Evolutionary conservation across 1,140 invertebrate genomes (phyloP).

Genomic region (Drosophila leontia): DNA sequence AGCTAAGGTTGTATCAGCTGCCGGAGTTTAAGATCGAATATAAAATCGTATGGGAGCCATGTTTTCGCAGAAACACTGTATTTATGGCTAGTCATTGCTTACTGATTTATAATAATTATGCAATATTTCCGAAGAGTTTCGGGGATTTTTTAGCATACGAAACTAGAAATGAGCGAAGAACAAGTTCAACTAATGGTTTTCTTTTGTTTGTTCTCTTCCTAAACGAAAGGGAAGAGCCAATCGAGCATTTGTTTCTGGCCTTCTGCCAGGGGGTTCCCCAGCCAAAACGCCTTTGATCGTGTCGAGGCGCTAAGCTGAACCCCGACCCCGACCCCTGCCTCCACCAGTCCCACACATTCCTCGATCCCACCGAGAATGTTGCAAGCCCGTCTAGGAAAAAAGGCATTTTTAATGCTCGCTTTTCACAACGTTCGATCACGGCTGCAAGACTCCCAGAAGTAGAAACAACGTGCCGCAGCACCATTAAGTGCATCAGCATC

Average conservation of each 20-base stretch:
- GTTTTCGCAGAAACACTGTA: constrained; percentile 13
- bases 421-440: constrained; percentile 78
- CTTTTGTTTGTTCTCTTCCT: constrained; percentile 37
- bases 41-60: constrained; percentile 4
- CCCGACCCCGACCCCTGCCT: constrained; percentile 5
- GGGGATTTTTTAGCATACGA: constrained; percentile 43
- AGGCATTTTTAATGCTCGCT: constrained; percentile 71
- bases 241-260: constrained; percentile 26
- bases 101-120: constrained; percentile 55
- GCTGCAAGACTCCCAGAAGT: constrained; percentile 48
- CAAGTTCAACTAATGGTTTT: constrained; percentile 54
- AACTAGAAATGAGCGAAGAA: constrained; percentile 39
- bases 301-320: constrained; percentile 18
- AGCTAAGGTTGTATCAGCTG: constrained; percentile 11
- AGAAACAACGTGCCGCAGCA: constrained; percentile 57
- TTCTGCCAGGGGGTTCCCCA: constrained; percentile 34
- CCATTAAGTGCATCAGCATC: constrained; percentile 75
- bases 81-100: constrained; percentile 44
- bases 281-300: background rate
- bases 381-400: constrained; percentile 47
- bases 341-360: constrained; percentile 42
- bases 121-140: constrained; percentile 36
- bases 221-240: constrained; percentile 29
- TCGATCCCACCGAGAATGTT: constrained; percentile 55
- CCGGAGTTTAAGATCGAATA: constrained; percentile 4